These are phyloP conservation scores for Xiphydria camelus DNA, from an alignment of 2,888 invertebrate species.

Conservation along the genomic window DNA sequence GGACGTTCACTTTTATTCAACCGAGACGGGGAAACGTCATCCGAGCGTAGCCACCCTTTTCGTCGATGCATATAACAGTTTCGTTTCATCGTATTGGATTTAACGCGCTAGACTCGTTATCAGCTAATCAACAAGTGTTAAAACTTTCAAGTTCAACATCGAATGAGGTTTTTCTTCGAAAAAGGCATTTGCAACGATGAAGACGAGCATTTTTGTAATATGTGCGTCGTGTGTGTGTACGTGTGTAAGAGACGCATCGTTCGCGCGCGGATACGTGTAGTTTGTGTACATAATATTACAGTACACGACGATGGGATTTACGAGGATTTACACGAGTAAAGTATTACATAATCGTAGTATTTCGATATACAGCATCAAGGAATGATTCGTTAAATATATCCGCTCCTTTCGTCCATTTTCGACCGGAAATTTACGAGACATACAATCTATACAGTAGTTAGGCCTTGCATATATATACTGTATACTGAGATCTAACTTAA, in stretches of 20 bases:
- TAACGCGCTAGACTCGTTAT: slow-evolving; percentile 6
- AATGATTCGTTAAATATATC: slow-evolving; percentile 52
- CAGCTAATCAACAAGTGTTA: slow-evolving; percentile 53
- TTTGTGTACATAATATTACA: too few relatives aligned
- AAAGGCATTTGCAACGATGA: slow-evolving; percentile 52
- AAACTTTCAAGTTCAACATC: slow-evolving; percentile 56
- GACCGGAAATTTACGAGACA: too few relatives aligned
- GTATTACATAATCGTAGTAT: slow-evolving; percentile 50
- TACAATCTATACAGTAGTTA: slow-evolving; percentile 38
- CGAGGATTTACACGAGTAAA: slow-evolving; percentile 50
- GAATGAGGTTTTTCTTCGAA: slow-evolving; percentile 48
- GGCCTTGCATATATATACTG: slow-evolving; percentile 48
- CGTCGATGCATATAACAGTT: too few relatives aligned
- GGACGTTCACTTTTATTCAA: too few relatives aligned
- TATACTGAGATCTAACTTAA: slow-evolving; percentile 46
- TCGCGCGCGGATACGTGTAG: too few relatives aligned
- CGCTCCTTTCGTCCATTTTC: slow-evolving; percentile 27
- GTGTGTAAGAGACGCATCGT: too few relatives aligned
- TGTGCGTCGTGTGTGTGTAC: too few relatives aligned
- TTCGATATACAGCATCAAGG: slow-evolving; percentile 53
- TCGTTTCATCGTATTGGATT: too few relatives aligned
- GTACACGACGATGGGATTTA: slow-evolving; percentile 48
- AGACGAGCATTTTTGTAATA: slow-evolving; percentile 44
- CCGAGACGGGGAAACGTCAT: slow-evolving; percentile 30
- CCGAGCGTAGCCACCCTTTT: slow-evolving; percentile 27